Evolutionary conservation across 1,140 invertebrate species (phyloP), one percentile per base, ranked within the genome.

Genomic region (Lepidurus packardi): DNA sequence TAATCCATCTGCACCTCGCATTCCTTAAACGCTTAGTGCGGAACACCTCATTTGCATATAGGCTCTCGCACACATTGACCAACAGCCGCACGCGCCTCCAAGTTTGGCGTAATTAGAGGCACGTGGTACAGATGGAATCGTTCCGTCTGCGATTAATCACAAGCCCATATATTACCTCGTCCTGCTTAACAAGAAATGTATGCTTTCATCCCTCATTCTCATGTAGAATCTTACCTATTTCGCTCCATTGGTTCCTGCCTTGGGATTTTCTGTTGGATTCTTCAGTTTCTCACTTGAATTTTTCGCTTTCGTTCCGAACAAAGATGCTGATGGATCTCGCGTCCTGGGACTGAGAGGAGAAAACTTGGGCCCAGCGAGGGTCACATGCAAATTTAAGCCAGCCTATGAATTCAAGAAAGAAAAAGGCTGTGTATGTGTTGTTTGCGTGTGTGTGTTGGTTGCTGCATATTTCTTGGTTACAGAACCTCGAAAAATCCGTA

Each of bases 401-500:
- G 53, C 53, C 53, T 65, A 65, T 65, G 53, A 65, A 13, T 65
- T 65, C 21, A 65, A 65, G 53, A 21, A 21, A 65, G 53, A 65
- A 65, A 65, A 13, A 65, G 13, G 9, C 34, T 34, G 34, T 4
- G 34, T 4, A 34, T 34, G 34, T 34, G 25, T 65, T 65, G 47
- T 13, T 2, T 65, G 47, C 21, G n/a, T n/a, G n/a, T n/a, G n/a
- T 25, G 25, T 25, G 25, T 25, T 25, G 25, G 25, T 25, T 25
- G 25, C 1, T 25, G 53, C 9, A n/a, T n/a, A 13, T n/a, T 65
- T 65, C 4, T 65, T 65, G 53, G 21, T 65, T 65, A 21, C 53
- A 65, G 53, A 16, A 16, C 9, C 21, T 65, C 21, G 7, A 65
- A 16, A 65, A 65, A 65, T 65, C 53, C 53, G 13, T 65, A 65